These are phyloP conservation scores for Eugnorisma glareosa DNA, from an alignment of 2,888 invertebrate genomes.

Conservation along the genomic window DNA sequence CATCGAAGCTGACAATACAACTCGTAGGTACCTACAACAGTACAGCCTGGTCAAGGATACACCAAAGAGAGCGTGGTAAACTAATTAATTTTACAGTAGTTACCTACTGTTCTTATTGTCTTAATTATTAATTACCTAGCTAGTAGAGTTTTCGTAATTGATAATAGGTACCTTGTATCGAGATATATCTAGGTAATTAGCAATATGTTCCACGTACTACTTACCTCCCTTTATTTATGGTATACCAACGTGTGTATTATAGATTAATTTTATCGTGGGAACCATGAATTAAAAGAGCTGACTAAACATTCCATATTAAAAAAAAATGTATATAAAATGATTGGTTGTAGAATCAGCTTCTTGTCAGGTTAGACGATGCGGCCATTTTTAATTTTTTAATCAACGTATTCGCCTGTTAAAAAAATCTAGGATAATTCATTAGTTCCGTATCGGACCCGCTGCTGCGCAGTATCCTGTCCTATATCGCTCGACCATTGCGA, in stretches of 20 bases:
- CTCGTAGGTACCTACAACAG: background rate
- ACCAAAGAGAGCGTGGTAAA: constrained; percentile 53
- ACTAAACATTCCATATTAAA: background rate
- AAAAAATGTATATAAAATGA: too few relatives aligned
- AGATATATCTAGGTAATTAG: background rate
- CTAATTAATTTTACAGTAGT: constrained; percentile 37
- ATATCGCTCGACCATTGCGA: background rate
- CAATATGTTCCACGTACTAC: background rate
- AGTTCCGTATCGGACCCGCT: background rate
- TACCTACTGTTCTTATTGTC: constrained; percentile 38
- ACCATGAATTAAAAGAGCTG: background rate
- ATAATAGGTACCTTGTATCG: background rate
- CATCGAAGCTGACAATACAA: constrained; percentile 1
- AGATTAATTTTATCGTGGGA: background rate
- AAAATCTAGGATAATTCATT: background rate
- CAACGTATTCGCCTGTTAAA: background rate
- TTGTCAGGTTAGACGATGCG: background rate
- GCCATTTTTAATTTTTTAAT: background rate
- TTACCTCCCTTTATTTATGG: background rate
- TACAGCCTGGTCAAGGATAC: constrained; percentile 50
- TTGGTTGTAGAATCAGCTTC: background rate
- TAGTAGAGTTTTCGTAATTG: constrained; percentile 26
- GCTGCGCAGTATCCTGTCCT: background rate
- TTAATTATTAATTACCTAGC: constrained; percentile 27
- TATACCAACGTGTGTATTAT: background rate